A percentile compares a stretch with the other conserved stretches of the same genome.
Evolutionary conservation across 1,140 invertebrate species (phyloP).

Genomic region (Drosophila punjabiensis): DNA sequence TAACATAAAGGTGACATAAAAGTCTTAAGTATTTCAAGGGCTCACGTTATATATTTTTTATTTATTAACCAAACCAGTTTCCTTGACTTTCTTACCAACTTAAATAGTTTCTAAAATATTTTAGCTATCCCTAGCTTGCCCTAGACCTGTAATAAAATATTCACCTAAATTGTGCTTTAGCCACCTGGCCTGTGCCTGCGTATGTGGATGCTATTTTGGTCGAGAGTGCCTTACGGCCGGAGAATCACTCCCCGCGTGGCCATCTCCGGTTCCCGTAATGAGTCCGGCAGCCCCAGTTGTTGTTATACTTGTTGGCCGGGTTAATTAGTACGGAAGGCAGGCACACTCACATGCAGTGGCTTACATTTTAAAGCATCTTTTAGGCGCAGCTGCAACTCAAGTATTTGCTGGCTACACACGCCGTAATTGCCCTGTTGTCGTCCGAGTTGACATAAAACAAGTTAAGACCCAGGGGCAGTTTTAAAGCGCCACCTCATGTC

Average conservation of each 20-base stretch:
- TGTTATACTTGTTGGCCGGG: slow-evolving; percentile 34
- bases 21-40: neutral
- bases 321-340: slow-evolving; percentile 57
- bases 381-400: slow-evolving; percentile 75
- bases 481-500: slow-evolving; percentile 68
- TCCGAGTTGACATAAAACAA: slow-evolving; percentile 78
- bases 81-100: slow-evolving; percentile 1
- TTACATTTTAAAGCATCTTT: slow-evolving; percentile 74
- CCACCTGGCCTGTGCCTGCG: neutral
- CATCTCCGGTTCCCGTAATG: slow-evolving; percentile 55
- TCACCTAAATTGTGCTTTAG: slow-evolving; percentile 7
- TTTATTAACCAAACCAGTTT: neutral
- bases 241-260: slow-evolving; percentile 62
- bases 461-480: slow-evolving; percentile 71
- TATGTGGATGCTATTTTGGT: slow-evolving; percentile 11
- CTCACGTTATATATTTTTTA: neutral
- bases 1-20: neutral
- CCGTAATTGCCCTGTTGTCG: slow-evolving; percentile 71
- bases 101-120: neutral
- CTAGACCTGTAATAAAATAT: slow-evolving; percentile 13
- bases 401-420: slow-evolving; percentile 54
- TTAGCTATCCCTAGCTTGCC: neutral
- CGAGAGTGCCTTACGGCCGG: slow-evolving; percentile 4
- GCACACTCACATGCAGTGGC: slow-evolving; percentile 18
- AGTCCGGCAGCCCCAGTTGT: slow-evolving; percentile 42